Evolutionary conservation across 2,113 vertebrate genomes (phyloP).

Genomic region (Grantiella picta): DNA sequence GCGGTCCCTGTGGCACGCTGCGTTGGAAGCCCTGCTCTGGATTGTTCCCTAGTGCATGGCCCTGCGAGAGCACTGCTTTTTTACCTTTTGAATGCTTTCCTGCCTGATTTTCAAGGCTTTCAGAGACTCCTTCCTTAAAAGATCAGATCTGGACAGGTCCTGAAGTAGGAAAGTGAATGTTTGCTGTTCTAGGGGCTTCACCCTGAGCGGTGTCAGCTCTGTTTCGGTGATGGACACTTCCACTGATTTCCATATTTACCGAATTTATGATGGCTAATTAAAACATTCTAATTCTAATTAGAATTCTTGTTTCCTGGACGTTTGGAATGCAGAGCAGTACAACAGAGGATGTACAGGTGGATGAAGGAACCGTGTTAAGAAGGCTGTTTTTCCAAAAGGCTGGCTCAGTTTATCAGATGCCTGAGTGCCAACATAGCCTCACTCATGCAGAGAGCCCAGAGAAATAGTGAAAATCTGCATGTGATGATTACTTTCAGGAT

Average conservation of each 20-base stretch:
- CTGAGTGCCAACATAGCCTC: not conserved
- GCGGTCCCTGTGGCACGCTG: fast-evolving
- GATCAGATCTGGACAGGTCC: not conserved
- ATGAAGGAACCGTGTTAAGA: not conserved
- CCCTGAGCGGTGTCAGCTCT: not conserved
- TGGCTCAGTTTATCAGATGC: not conserved
- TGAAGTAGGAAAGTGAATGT: not conserved
- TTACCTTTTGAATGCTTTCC: not conserved
- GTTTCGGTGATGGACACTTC: not conserved
- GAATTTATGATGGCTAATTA: not conserved
- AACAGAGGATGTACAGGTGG: not conserved
- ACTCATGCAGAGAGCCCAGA: fast-evolving
- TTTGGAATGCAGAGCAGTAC: not conserved
- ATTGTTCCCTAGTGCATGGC: fast-evolving
- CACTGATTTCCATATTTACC: not conserved
- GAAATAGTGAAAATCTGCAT: not conserved
- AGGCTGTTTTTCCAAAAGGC: not conserved
- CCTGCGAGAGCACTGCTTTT: not conserved
- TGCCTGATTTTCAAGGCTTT: not conserved
- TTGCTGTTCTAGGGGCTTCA: not conserved
- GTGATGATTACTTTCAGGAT: not conserved
- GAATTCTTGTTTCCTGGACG: not conserved
- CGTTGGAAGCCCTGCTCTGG: not conserved
- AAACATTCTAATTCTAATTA: not conserved
- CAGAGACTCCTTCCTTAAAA: not conserved